These are phyloP conservation scores for Cephus nigrinus DNA, from an alignment of 2,888 invertebrate genomes.

Conservation along the genomic window DNA sequence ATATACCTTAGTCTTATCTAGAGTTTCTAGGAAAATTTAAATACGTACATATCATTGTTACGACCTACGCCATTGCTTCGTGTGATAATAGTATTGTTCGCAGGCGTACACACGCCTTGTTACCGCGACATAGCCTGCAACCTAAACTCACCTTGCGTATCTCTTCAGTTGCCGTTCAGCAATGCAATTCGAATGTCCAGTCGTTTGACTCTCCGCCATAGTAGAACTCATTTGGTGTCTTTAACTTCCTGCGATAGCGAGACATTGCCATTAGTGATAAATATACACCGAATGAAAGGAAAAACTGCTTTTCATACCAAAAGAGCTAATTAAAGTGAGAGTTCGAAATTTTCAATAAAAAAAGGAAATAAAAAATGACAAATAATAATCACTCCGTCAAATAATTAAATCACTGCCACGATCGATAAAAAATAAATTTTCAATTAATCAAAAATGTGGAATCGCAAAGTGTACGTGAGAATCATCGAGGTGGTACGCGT, in stretches of 20 bases:
- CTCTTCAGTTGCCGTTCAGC: slow-evolving; percentile 60
- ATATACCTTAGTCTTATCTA: neutral
- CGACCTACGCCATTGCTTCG: slow-evolving; percentile 49
- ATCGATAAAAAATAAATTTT: neutral
- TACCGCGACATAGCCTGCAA: slow-evolving; percentile 55
- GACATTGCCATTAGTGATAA: neutral
- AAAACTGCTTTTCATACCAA: too few relatives aligned
- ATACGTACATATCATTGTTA: neutral
- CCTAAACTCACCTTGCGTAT: slow-evolving; percentile 44
- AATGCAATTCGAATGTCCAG: slow-evolving; percentile 39
- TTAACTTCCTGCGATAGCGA: neutral
- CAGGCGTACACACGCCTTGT: slow-evolving; percentile 45
- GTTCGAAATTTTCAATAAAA: slow-evolving; percentile 8
- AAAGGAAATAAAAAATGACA: slow-evolving; percentile 15
- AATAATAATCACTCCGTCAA: slow-evolving; percentile 22
- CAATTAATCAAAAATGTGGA: slow-evolving; percentile 49
- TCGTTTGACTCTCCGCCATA: neutral
- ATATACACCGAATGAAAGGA: slow-evolving; percentile 15
- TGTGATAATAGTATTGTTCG: slow-evolving; percentile 58
- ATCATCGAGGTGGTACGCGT: slow-evolving; percentile 58
- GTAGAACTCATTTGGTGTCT: neutral
- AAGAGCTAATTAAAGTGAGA: slow-evolving; percentile 6
- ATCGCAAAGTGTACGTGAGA: slow-evolving; percentile 62
- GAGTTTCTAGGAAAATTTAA: neutral
- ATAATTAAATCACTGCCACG: neutral